Percentiles rank a stretch among this genome's conserved stretches.
phyloP scores from a whole-genome alignment of 2,113 vertebrate genomes.

The Brachyhypopomus occidentalis region DNA sequence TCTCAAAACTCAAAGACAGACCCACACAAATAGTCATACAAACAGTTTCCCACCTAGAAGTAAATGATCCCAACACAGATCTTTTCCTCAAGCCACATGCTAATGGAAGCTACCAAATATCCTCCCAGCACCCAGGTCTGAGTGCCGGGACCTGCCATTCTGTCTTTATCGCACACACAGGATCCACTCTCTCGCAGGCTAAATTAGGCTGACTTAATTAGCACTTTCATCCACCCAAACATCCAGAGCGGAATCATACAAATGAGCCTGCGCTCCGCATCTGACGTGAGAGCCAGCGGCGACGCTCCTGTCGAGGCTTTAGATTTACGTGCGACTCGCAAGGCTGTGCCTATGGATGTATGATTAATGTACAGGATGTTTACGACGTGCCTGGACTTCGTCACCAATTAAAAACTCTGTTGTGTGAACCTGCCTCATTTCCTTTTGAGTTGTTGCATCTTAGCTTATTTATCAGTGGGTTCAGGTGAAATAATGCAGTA shows the following conservation, averaged over 20 bases:
- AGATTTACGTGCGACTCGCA: neutral
- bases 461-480: neutral
- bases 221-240: neutral
- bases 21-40: too few species aligned
- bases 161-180: neutral
- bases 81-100: neutral
- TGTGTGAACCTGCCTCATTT: neutral
- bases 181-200: neutral
- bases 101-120: neutral
- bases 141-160: too few species aligned
- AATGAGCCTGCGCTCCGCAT: neutral
- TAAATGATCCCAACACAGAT: neutral
- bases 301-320: neutral
- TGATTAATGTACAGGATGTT: constrained; percentile 1
- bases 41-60: neutral
- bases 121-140: neutral
- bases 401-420: neutral
- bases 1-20: neutral
- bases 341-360: neutral
- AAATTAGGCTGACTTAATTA: neutral
- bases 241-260: neutral
- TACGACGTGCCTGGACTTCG: neutral
- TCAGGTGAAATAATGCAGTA: constrained; percentile 1
- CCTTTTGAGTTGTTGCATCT: neutral
- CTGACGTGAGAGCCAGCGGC: too few species aligned